Conservation (phyloP, 2,888 invertebrate genomes). For the Rosalia funebris region DNA sequence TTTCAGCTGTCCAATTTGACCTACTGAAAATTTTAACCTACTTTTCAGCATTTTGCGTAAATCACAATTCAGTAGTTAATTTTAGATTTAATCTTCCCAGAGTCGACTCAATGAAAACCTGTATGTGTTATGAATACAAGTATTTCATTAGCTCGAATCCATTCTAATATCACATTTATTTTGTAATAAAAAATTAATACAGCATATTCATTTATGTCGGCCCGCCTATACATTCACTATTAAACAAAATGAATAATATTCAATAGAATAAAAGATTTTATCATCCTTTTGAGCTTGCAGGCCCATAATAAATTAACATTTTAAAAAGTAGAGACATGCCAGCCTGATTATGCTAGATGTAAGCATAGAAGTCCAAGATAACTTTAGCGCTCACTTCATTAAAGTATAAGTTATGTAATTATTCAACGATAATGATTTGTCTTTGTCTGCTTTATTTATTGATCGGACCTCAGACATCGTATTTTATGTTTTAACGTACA, state of each 20-base stretch:
- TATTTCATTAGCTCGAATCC: too few species aligned
- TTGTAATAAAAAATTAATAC: too few species aligned
- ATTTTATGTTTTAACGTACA: neutral
- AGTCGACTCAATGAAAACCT: too few species aligned
- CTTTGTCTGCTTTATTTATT: conserved; percentile 7
- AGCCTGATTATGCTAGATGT: conserved; percentile 1
- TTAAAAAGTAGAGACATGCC: neutral
- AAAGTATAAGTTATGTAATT: conserved; percentile 4
- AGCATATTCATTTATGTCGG: neutral
- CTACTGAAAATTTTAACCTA: too few species aligned
- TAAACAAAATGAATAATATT: conserved; percentile 5
- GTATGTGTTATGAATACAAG: too few species aligned
- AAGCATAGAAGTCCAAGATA: conserved; percentile 2
- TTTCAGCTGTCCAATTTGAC: too few species aligned
- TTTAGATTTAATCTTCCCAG: too few species aligned
- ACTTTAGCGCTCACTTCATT: conserved; percentile 9
- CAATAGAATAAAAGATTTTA: conserved; percentile 14
- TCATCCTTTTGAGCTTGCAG: conserved; percentile 1
- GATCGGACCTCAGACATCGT: neutral
- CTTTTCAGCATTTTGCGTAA: too few species aligned
- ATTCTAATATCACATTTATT: too few species aligned
- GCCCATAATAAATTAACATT: conserved; percentile 7
- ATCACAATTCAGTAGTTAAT: too few species aligned
- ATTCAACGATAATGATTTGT: conserved; percentile 13
- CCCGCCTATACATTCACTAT: neutral